Evolutionary conservation across 2,888 invertebrate species (phyloP), one percentile per base, ranked within the genome.

Genomic region (Diplolepis rosae): DNA sequence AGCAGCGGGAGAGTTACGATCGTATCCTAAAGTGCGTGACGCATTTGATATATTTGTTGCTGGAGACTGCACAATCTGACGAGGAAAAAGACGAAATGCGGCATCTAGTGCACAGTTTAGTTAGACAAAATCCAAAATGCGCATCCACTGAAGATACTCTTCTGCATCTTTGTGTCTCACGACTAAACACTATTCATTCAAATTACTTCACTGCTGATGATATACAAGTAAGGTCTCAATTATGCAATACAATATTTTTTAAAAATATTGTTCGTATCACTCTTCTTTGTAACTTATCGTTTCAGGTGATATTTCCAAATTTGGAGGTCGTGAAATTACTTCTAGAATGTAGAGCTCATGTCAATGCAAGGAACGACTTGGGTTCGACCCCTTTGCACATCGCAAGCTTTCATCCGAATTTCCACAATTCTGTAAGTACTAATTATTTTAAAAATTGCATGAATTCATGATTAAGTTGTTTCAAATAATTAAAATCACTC

Each of bases 1-100:
- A 93, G 81, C 96, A 96, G 86, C 93, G 94, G 80, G 95, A 95
- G 83, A 93, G 93, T 89, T 95, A 94, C 86, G 95, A 96, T 89
- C 93, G 94, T 84, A 93, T 93, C 75, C 90, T 96, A 81, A 94
- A 94, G 85, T 95, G 95, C 87, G 91, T 94, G 51, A 93, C 94
- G 9, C 95, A 96, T 89, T 91, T 96, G 69, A 92, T 95, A 77
- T 93, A 93, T 87, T 89, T 96, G 81, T 90, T 95, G 86, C 89
- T 92, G 72, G 91, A 91, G 83, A 93, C 93, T 74, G 91, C 91
- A 68, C 89, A 89, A 74, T 90, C 90, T 2, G 86, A 87, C 18
- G 90, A 90, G 65, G 90, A 93, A 77, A 90, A 89, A 73, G 32
- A 76, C 32, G 80, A 87, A 77, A 83, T 82, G 69, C 82, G 85